Percentiles rank a stretch among this genome's conserved stretches.
These are phyloP conservation scores for Mustela erminea DNA, from an alignment of 2,797 vertebrate genomes.

Conservation along the genomic window DNA sequence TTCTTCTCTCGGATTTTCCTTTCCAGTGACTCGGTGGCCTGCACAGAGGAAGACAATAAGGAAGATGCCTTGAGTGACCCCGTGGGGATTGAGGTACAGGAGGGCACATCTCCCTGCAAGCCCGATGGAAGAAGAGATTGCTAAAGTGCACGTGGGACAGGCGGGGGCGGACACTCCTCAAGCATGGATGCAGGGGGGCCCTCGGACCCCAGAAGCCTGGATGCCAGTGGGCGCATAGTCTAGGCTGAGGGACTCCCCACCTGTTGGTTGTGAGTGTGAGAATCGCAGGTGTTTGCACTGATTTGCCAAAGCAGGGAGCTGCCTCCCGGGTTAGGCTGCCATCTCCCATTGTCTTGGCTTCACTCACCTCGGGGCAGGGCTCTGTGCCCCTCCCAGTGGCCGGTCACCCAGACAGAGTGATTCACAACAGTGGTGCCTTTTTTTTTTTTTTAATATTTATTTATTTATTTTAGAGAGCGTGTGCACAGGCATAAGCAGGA, in stretches of 20 bases:
- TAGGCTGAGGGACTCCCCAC: not conserved
- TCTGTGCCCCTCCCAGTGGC: not conserved
- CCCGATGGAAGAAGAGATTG: not conserved
- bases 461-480: not conserved
- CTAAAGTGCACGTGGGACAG: not conserved
- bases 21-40: slow-evolving; percentile 88
- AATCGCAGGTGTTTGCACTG: not conserved
- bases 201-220: not conserved
- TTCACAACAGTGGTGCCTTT: not conserved
- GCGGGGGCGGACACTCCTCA: not conserved
- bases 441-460: not conserved
- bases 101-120: not conserved
- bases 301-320: not conserved
- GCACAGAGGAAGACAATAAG: not conserved
- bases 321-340: fast-evolving
- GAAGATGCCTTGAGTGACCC: not conserved
- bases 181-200: fast-evolving
- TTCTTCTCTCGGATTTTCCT: slow-evolving; percentile 83
- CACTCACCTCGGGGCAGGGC: not conserved
- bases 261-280: fast-evolving
- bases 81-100: fast-evolving
- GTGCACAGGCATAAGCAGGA: not conserved
- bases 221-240: fast-evolving
- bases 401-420: not conserved
- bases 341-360: fast-evolving